Percentiles rank a stretch among this genome's conserved stretches.
phyloP scores from a whole-genome alignment of 2,113 vertebrate species.

The Hippocampus mohnikei region DNA sequence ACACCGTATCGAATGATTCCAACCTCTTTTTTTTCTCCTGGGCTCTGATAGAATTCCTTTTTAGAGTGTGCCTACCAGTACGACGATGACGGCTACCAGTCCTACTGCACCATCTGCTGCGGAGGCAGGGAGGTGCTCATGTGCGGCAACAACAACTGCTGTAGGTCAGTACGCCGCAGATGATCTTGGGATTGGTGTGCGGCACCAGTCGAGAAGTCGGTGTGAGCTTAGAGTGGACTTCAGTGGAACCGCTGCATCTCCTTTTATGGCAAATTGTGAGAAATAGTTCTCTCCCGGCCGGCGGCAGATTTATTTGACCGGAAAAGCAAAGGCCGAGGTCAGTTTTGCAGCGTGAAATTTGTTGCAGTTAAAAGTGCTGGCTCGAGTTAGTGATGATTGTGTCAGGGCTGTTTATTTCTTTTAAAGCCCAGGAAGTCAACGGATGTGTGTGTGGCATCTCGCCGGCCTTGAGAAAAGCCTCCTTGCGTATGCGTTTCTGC shows the following conservation, averaged over 20 bases:
- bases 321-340: slow-evolving; percentile 6
- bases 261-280: slow-evolving; percentile 17
- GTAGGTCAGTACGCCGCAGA: slow-evolving; percentile 75
- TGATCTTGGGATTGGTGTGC: neutral
- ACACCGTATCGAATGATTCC: neutral
- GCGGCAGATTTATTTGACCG: slow-evolving; percentile 21
- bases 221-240: slow-evolving; percentile 14
- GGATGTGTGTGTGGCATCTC: neutral
- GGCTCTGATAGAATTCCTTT: slow-evolving; percentile 87
- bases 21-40: neutral
- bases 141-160: slow-evolving; percentile 99
- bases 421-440: neutral
- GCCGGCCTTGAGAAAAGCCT: neutral
- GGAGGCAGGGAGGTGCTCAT: slow-evolving; percentile 96
- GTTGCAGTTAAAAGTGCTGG: neutral
- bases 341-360: neutral
- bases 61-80: slow-evolving; percentile 97
- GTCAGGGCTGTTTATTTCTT: no score
- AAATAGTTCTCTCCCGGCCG: slow-evolving; percentile 4
- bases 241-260: slow-evolving; percentile 16
- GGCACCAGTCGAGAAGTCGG: neutral
- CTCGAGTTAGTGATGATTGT: neutral
- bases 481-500: slow-evolving; percentile 15
- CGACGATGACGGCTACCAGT: slow-evolving; percentile 95
- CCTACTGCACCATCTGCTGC: slow-evolving; percentile 98